Conservation (phyloP, 2,797 vertebrate species). For the Xenentodon cancila region DNA sequence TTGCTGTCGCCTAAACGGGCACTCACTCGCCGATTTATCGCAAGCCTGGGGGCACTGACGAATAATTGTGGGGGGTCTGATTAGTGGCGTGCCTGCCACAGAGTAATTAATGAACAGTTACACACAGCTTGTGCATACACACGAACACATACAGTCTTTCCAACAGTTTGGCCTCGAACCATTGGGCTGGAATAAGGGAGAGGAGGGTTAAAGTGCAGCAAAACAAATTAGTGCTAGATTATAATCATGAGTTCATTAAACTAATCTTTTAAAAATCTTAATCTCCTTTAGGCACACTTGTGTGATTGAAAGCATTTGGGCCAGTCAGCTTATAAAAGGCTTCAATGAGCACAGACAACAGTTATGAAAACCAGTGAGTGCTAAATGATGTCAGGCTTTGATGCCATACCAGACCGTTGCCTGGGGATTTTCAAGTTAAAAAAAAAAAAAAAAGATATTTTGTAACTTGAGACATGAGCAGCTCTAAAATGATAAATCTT, state of each 20-base stretch:
- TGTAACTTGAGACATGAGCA: constrained; percentile 11
- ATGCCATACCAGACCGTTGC: constrained; percentile 15
- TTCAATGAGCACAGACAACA: constrained; percentile 8
- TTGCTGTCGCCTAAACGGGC: constrained; percentile 65
- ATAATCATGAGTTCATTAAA: constrained; percentile 77
- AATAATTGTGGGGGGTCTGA: constrained; percentile 63
- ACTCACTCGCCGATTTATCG: constrained; percentile 29
- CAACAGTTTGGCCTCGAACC: constrained; percentile 49
- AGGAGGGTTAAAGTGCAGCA: constrained; percentile 58
- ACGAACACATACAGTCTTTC: constrained; percentile 29
- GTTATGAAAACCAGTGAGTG: constrained; percentile 17
- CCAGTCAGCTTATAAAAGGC: constrained; percentile 24
- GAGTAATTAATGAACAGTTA: constrained; percentile 66
- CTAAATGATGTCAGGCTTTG: constrained; percentile 34
- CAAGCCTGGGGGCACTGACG: constrained; percentile 43
- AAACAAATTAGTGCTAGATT: constrained; percentile 77
- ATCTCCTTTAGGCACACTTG: constrained; percentile 68
- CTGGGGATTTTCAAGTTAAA: background rate
- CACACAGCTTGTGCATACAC: constrained; percentile 48
- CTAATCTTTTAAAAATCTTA: constrained; percentile 70
- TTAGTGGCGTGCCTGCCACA: constrained; percentile 48
- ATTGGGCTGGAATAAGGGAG: constrained; percentile 15
- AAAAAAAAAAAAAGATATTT: constrained; percentile 3
- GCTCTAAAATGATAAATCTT: constrained; percentile 13
- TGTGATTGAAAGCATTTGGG: constrained; percentile 63